phyloP scores from a whole-genome alignment of 2,113 vertebrate species.

The Platysternon megacephalum region DNA sequence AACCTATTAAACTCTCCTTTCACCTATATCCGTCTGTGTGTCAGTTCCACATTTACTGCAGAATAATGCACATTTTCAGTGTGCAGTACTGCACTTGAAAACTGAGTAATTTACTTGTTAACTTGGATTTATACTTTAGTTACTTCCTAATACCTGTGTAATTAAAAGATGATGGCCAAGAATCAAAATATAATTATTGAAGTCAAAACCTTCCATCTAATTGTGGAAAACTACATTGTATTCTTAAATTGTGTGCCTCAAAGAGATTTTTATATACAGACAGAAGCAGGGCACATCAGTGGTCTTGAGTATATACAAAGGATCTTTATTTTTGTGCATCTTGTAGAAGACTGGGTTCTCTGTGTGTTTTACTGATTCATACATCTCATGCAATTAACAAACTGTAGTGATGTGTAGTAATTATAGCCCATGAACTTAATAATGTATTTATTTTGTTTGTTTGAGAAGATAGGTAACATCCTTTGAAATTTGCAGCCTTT shows the following conservation, averaged over 20 bases:
- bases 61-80: conserved; percentile 8
- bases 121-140: neutral
- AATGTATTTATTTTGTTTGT: conserved; percentile 14
- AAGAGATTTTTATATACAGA: neutral
- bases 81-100: neutral
- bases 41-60: neutral
- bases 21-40: neutral
- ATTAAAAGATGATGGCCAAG: neutral
- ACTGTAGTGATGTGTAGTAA: conserved; percentile 8
- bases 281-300: conserved; percentile 29
- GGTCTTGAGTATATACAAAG: conserved; percentile 8
- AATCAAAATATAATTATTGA: neutral
- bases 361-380: conserved; percentile 41
- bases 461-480: neutral
- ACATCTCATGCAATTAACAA: conserved; percentile 25
- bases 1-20: neutral
- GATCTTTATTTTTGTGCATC: conserved; percentile 53
- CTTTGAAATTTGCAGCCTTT: neutral
- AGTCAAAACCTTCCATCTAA: neutral
- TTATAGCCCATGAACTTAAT: conserved; percentile 3
- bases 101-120: neutral
- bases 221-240: neutral
- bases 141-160: neutral
- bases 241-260: conserved; percentile 8
- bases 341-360: conserved; percentile 22